Base-by-base conservation (phyloP, 1,140 invertebrate genomes). In the Drosophila funebris region DNA sequence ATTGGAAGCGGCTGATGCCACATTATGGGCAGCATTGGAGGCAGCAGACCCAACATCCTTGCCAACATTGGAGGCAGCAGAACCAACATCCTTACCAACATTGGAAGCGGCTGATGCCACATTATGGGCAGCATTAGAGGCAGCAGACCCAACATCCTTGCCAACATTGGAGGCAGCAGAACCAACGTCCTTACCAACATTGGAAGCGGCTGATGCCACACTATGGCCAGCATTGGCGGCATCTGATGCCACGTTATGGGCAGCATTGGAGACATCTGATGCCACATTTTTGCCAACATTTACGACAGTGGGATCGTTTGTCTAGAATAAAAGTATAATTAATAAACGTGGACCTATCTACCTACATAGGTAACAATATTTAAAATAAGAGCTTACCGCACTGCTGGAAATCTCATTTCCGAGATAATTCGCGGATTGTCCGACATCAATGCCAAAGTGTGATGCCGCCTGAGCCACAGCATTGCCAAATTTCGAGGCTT, bases 401-500 rank as follows among this genome's bases (percentile, higher is more conserved):
- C n/a, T 36, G 5, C 20, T 61, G 11, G 57, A 36, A 22, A 53
- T 1, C 11, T 36, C 29, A 22, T 53, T 53, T 20, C 46, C 46
- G 0, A 50, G 14, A 18, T 31, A 31, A 13, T 29, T 16, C 2
- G 46, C 46, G 2, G 46, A 24, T 18, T 50, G 27, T 16, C 46
- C 56, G 0, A 60, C 41, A 33, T 46, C 18, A 5, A 46, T 36
- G n/a, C 58, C 67, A 8, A 53, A 53, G 0, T 62, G 22, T 1
- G 57, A 53, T n/a, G 57, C 66, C 0, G 44, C 64, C 11, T 52
- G 60, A 9, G 44, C 58, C 7, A 50, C 31, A 1, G 13, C 33
- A 9, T n/a, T 41, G 58, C 44, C 61, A 43, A 63, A 53, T 7
- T 31, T 41, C 2, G 48, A 53, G 2, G 76, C 76, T 31, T 75